Conservation (phyloP, 2,797 vertebrate species). For the Danio tinwini region DNA sequence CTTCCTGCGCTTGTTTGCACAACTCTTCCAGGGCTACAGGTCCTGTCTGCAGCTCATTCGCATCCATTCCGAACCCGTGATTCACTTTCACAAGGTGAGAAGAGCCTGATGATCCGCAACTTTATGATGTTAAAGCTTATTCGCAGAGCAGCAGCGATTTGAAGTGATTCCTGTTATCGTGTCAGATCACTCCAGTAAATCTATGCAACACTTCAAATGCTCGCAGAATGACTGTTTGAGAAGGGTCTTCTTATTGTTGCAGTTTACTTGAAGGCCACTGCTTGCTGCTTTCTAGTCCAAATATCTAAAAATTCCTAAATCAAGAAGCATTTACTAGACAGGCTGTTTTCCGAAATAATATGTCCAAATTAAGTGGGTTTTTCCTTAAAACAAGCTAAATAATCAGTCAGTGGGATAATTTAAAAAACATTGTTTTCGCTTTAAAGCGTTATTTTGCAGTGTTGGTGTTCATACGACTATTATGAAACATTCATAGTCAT, state of each 20-base stretch:
- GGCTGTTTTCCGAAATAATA: too few species aligned
- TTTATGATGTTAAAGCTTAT: constrained; percentile 46
- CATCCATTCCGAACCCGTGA: constrained; percentile 96
- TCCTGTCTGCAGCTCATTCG: constrained; percentile 98
- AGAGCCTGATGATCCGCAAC: constrained; percentile 12
- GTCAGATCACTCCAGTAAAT: constrained; percentile 40
- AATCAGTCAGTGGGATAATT: too few species aligned
- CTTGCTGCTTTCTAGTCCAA: too few species aligned
- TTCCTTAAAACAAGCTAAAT: too few species aligned
- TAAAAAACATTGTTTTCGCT: too few species aligned
- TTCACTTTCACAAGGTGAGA: constrained; percentile 98
- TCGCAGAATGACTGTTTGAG: constrained; percentile 1
- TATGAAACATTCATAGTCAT: too few species aligned
- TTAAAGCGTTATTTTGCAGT: too few species aligned
- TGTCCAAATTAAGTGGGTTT: too few species aligned
- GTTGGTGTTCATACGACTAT: too few species aligned
- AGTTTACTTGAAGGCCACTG: too few species aligned
- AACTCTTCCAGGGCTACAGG: constrained; percentile 98
- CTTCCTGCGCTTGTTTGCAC: constrained; percentile 96
- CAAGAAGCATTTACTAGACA: too few species aligned
- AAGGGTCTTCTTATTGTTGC: background rate
- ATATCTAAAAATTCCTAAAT: too few species aligned
- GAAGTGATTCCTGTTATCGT: constrained; percentile 41
- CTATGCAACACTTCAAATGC: background rate
- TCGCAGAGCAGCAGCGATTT: constrained; percentile 29